Percentiles rank a stretch among this genome's conserved stretches.
Evolutionary conservation across 2,113 vertebrate species (phyloP).

Genomic region (Catharus minimus): DNA sequence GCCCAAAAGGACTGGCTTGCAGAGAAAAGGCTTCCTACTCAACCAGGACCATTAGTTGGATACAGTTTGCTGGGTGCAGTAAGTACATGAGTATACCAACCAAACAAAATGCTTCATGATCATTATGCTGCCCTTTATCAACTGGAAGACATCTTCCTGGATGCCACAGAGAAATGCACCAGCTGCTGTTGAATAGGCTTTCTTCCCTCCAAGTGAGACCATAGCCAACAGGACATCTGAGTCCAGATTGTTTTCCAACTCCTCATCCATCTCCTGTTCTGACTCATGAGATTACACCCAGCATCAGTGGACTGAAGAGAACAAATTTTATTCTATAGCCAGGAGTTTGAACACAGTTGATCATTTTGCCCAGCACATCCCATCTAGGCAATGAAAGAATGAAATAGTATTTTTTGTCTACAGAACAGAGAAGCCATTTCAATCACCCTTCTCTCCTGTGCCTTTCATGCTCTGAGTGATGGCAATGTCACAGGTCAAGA

Average conservation of each 20-base stretch:
- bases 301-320: neutral
- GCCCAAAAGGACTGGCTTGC: neutral
- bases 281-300: neutral
- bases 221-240: neutral
- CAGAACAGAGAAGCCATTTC: neutral
- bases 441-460: neutral
- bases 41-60: neutral
- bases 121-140: constrained; percentile 16
- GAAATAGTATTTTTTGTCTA: neutral
- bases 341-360: neutral
- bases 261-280: neutral
- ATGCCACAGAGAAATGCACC: neutral
- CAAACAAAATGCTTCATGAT: neutral
- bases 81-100: neutral
- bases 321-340: neutral
- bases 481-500: neutral
- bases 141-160: neutral
- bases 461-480: neutral
- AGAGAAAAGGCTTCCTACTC: neutral
- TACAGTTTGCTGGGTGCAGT: neutral
- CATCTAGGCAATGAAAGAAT: neutral
- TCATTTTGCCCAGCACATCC: neutral
- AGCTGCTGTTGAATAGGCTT: constrained; percentile 3
- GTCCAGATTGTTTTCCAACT: neutral
- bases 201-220: neutral